Conservation (phyloP, 2,888 invertebrate species). For the Gonocerus acuteangulatus region DNA sequence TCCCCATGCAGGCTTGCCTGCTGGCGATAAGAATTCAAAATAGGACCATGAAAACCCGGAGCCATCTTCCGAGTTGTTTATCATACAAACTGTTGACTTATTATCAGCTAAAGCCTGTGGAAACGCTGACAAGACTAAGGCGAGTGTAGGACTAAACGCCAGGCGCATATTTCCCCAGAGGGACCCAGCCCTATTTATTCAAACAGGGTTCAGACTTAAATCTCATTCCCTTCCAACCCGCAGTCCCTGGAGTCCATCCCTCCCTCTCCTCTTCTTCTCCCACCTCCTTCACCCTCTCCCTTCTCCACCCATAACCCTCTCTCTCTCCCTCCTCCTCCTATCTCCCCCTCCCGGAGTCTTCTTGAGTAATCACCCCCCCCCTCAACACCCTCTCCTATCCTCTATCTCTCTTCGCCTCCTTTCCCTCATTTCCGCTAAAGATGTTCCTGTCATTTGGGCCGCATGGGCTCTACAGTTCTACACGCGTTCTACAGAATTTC, state of each 20-base stretch:
- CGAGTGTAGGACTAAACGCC: no score
- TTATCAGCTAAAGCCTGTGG: no score
- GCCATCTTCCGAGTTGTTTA: no score
- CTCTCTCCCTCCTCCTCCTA: background rate
- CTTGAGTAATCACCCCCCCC: conserved; percentile 7
- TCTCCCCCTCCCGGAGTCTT: no score
- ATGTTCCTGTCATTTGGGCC: background rate
- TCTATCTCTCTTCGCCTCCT: background rate
- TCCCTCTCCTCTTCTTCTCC: background rate
- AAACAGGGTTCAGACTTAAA: conserved; percentile 18
- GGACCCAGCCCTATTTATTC: conserved; percentile 11
- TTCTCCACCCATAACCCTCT: background rate
- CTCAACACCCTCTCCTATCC: background rate
- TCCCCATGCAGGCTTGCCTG: no score
- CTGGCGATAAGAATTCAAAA: no score
- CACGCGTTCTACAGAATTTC: no score
- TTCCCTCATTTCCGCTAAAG: background rate
- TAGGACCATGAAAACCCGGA: no score
- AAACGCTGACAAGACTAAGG: no score
- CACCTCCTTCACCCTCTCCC: background rate
- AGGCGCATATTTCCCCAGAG: conserved; percentile 8
- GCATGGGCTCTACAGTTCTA: background rate
- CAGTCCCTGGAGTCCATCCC: conserved; percentile 6
- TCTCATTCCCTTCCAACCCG: conserved; percentile 5
- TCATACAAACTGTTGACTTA: no score